Evolutionary conservation across 2,797 vertebrate species (phyloP).

Genomic region (Epinephelus awoara): DNA sequence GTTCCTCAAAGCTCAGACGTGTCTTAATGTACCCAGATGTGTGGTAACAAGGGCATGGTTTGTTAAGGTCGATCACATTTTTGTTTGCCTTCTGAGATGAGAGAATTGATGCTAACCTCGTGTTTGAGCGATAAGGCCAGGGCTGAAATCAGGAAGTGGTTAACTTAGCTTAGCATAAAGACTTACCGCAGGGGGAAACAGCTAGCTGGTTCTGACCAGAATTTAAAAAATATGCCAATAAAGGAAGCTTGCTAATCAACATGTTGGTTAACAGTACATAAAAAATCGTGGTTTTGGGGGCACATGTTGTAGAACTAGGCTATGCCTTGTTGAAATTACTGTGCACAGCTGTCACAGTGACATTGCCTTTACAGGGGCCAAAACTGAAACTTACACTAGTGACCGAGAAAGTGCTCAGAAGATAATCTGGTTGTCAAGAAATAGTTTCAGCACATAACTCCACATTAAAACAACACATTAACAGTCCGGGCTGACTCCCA

Average conservation of each 20-base stretch:
- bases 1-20: neutral
- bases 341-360: neutral
- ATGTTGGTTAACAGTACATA: neutral
- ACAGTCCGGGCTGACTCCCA: too few relatives aligned
- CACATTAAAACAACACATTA: too few relatives aligned
- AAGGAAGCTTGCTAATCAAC: neutral
- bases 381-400: constrained; percentile 17
- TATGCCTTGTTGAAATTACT: neutral
- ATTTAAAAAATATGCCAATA: neutral
- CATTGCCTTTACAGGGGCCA: neutral
- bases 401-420: neutral
- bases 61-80: neutral
- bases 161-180: neutral
- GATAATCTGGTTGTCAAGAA: constrained; percentile 2
- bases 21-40: too few relatives aligned
- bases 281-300: neutral
- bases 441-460: neutral
- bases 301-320: neutral
- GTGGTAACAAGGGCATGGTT: too few relatives aligned
- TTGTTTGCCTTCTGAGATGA: neutral
- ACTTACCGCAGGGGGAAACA: too few relatives aligned
- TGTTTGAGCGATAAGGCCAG: neutral
- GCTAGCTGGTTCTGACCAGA: neutral
- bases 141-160: neutral
- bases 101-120: neutral